Percentiles rank a stretch among this genome's conserved stretches.
These are phyloP conservation scores for Ennomos erosarius DNA, from an alignment of 2,888 invertebrate genomes.

Conservation along the genomic window DNA sequence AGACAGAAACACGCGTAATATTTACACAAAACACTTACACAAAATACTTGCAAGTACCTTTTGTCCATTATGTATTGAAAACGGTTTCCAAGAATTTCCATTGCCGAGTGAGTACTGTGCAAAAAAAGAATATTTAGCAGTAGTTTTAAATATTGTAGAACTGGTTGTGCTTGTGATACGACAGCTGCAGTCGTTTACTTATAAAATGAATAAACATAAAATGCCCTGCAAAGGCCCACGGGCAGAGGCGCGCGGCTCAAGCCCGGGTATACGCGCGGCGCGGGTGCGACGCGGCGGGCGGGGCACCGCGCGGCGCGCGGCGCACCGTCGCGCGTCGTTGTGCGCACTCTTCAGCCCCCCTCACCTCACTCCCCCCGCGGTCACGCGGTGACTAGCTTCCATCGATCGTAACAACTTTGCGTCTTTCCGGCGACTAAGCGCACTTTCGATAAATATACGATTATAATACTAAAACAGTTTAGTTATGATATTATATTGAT, in stretches of 20 bases:
- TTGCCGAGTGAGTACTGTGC: constrained; percentile 14
- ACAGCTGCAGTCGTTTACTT: constrained; percentile 37
- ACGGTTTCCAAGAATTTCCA: constrained; percentile 39
- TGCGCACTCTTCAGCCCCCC: no score
- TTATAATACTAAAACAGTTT: no score
- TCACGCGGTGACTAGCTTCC: constrained; percentile 55
- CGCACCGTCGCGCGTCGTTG: no score
- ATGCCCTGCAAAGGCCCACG: constrained; percentile 33
- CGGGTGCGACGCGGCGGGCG: constrained; percentile 1
- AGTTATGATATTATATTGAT: no score
- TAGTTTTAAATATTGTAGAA: constrained; percentile 8
- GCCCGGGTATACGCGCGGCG: constrained; percentile 61
- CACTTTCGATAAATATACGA: constrained; percentile 34
- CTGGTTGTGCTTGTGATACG: constrained; percentile 22
- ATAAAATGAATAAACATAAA: constrained; percentile 46
- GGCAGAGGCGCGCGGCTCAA: constrained; percentile 31
- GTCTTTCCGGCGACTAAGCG: constrained; percentile 47
- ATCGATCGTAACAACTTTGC: constrained; percentile 65
- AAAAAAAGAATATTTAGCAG: constrained; percentile 8
- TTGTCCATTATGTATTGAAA: constrained; percentile 38
- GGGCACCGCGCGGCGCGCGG: no score
- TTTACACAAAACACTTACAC: constrained; percentile 26
- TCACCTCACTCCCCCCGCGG: constrained; percentile 18
- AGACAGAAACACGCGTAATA: not conserved
- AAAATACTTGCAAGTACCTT: constrained; percentile 36